Percentiles rank a stretch among this genome's conserved stretches.
These are phyloP conservation scores for Athrips mouffetella DNA, from an alignment of 2,888 invertebrate species.

Conservation along the genomic window DNA sequence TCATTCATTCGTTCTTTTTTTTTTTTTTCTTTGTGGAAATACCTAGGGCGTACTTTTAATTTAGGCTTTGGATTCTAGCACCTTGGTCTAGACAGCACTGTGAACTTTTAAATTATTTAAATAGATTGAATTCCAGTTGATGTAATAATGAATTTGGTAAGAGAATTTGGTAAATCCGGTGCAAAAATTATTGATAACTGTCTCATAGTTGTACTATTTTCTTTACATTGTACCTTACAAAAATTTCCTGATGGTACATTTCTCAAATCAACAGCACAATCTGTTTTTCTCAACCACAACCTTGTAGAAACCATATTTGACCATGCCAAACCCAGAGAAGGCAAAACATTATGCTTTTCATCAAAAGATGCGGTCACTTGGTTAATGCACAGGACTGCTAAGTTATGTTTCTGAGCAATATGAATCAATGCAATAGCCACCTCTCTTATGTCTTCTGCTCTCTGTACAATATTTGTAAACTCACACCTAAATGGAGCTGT, in stretches of 20 bases:
- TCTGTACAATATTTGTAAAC: conserved; percentile 56
- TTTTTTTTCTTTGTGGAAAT: too few relatives aligned
- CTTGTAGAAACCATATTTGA: conserved; percentile 67
- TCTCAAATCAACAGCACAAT: conserved; percentile 17
- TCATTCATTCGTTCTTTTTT: too few relatives aligned
- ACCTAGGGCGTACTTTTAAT: background rate
- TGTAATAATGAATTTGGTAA: conserved; percentile 45
- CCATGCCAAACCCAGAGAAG: conserved; percentile 68
- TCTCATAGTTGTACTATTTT: conserved; percentile 36
- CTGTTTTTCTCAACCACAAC: conserved; percentile 42
- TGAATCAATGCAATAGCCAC: conserved; percentile 47
- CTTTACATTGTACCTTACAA: conserved; percentile 18
- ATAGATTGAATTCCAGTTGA: conserved; percentile 38
- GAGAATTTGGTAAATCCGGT: conserved; percentile 49
- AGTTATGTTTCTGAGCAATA: conserved; percentile 49
- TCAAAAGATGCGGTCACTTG: conserved; percentile 63
- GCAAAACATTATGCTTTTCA: conserved; percentile 42
- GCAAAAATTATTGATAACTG: conserved; percentile 51
- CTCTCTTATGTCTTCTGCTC: conserved; percentile 68
- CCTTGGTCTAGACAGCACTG: background rate
- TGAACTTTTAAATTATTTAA: conserved; percentile 3
- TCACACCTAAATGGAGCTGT: conserved; percentile 70
- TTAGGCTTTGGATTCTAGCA: conserved; percentile 7
- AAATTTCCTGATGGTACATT: conserved; percentile 1
- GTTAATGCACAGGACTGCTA: conserved; percentile 63